phyloP scores from a whole-genome alignment of 2,888 invertebrate species.

The Monopis laevigella region DNA sequence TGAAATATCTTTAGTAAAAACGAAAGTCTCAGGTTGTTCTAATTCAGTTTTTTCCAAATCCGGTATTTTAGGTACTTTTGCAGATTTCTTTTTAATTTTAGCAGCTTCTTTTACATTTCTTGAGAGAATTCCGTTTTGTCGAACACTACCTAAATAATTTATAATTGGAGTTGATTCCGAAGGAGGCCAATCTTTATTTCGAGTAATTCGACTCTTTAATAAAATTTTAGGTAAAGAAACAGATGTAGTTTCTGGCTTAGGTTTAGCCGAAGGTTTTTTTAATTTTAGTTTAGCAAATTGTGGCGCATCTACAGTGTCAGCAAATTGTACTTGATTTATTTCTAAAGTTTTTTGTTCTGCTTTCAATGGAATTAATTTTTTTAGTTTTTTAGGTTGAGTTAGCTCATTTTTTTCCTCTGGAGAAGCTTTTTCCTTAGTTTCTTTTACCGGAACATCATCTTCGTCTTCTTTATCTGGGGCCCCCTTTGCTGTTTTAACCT shows the following conservation, averaged over 20 bases:
- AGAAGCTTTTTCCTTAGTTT: not conserved
- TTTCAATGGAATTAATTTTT: slow-evolving; percentile 54
- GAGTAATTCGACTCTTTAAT: slow-evolving; percentile 76
- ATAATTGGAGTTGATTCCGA: slow-evolving; percentile 59
- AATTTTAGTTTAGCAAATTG: slow-evolving; percentile 74
- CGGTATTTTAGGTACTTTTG: slow-evolving; percentile 56
- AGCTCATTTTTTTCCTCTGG: slow-evolving; percentile 15
- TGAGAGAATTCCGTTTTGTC: slow-evolving; percentile 72
- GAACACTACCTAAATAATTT: slow-evolving; percentile 61
- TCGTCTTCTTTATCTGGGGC: slow-evolving; percentile 23
- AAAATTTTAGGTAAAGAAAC: slow-evolving; percentile 70
- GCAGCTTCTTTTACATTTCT: slow-evolving; percentile 75
- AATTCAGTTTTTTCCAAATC: slow-evolving; percentile 58
- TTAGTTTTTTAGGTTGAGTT: slow-evolving; percentile 14
- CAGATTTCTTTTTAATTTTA: slow-evolving; percentile 66
- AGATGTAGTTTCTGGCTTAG: slow-evolving; percentile 47
- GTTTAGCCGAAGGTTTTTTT: slow-evolving; percentile 64
- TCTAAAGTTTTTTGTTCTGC: slow-evolving; percentile 70
- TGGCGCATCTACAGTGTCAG: slow-evolving; percentile 64
- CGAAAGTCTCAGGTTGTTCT: slow-evolving; percentile 52
- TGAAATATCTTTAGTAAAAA: slow-evolving; percentile 19
- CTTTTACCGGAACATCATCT: slow-evolving; percentile 17
- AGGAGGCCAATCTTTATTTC: slow-evolving; percentile 70
- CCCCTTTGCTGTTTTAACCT: slow-evolving; percentile 16
- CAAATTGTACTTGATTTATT: slow-evolving; percentile 69